phyloP scores from a whole-genome alignment of 2,888 invertebrate species.

The Synanthedon andrenaeformis region DNA sequence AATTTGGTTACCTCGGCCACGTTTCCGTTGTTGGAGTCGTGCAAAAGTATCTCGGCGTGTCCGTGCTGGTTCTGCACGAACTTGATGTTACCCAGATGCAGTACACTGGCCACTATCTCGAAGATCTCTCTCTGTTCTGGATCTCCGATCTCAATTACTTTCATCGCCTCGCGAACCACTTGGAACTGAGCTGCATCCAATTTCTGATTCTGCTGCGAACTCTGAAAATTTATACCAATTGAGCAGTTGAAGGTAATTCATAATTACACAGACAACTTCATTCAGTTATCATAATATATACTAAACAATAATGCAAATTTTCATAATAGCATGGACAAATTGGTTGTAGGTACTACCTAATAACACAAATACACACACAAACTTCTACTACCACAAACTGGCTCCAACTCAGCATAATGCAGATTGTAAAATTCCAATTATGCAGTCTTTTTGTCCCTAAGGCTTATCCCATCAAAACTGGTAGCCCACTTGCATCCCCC shows the following conservation, averaged over 20 bases:
- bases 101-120: conserved; percentile 83
- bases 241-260: neutral
- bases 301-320: too few relatives aligned
- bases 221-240: conserved; percentile 17
- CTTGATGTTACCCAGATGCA: conserved; percentile 89
- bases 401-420: too few relatives aligned
- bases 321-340: too few relatives aligned
- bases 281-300: too few relatives aligned
- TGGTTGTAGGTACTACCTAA: too few relatives aligned
- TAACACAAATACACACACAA: too few relatives aligned
- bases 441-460: too few relatives aligned
- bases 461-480: too few relatives aligned
- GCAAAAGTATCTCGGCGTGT: conserved; percentile 75
- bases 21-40: conserved; percentile 66
- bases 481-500: too few relatives aligned
- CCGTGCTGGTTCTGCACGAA: conserved; percentile 80
- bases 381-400: too few relatives aligned
- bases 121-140: conserved; percentile 82
- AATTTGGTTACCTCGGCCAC: conserved; percentile 73
- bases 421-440: too few relatives aligned
- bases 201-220: conserved; percentile 30
- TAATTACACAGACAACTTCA: too few relatives aligned
- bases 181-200: conserved; percentile 78
- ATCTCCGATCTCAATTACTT: conserved; percentile 79
- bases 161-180: conserved; percentile 79